phyloP scores from a whole-genome alignment of 2,113 vertebrate genomes.

The Campylomormyrus numenius region DNA sequence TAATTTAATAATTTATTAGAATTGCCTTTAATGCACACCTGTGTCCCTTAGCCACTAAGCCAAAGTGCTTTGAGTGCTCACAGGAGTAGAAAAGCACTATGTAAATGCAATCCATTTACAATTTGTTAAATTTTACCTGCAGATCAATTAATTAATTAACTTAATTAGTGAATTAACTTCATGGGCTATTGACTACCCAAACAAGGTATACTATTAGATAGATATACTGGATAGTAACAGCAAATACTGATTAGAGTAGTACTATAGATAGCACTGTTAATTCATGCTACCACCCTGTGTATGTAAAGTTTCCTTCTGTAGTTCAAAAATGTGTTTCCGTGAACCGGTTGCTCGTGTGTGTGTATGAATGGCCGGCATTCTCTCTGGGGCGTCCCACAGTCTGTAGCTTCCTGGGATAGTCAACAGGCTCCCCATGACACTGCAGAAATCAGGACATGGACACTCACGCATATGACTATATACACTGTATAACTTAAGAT shows the following conservation, averaged over 20 bases:
- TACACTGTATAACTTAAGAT: background rate
- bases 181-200: background rate
- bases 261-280: background rate
- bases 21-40: background rate
- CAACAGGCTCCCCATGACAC: background rate
- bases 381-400: background rate
- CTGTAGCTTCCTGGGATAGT: background rate
- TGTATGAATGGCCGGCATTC: background rate
- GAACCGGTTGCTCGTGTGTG: background rate
- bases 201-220: background rate
- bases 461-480: background rate
- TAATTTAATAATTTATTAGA: background rate
- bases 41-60: background rate
- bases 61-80: too few relatives aligned
- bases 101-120: too few relatives aligned
- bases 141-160: background rate
- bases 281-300: background rate
- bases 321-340: background rate
- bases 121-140: background rate
- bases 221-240: background rate
- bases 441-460: background rate
- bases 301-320: background rate
- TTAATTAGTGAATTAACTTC: background rate
- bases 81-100: too few relatives aligned
- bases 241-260: background rate